phyloP scores from a whole-genome alignment of 2,113 vertebrate species.

The Andinoacara biseriatus region DNA sequence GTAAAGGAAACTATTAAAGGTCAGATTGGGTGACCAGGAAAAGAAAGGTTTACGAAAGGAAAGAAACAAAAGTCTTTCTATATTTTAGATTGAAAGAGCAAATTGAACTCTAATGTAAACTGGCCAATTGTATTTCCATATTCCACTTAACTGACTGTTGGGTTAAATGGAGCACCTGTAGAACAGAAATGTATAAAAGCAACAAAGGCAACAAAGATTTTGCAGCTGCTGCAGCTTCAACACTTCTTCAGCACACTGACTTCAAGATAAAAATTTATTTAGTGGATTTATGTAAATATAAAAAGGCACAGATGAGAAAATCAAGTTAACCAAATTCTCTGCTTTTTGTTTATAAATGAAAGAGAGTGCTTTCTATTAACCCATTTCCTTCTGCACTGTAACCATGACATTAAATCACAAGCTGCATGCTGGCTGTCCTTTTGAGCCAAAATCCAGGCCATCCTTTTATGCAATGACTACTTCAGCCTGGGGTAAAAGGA shows the following conservation, averaged over 20 bases:
- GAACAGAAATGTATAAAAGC: background rate
- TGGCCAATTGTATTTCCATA: background rate
- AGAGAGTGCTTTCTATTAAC: slow-evolving; percentile 27
- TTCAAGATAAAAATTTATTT: slow-evolving; percentile 5
- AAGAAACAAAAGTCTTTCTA: background rate
- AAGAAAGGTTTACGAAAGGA: background rate
- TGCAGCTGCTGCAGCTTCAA: background rate
- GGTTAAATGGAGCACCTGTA: background rate
- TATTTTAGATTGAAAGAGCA: background rate
- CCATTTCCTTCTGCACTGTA: slow-evolving; percentile 16
- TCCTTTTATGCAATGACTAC: slow-evolving; percentile 39
- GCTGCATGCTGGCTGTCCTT: slow-evolving; percentile 8
- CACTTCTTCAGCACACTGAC: background rate
- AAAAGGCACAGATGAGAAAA: slow-evolving; percentile 11
- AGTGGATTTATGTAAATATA: background rate
- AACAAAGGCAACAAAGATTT: background rate
- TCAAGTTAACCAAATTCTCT: background rate
- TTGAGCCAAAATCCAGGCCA: slow-evolving; percentile 46
- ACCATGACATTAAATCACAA: slow-evolving; percentile 3
- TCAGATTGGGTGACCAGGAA: background rate
- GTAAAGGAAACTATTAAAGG: background rate
- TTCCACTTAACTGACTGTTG: background rate
- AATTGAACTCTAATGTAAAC: background rate
- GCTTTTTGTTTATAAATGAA: slow-evolving; percentile 18
- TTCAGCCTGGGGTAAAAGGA: slow-evolving; percentile 28